Evolutionary conservation across 2,888 invertebrate genomes (phyloP).

Genomic region (Eumerus sabulonum): DNA sequence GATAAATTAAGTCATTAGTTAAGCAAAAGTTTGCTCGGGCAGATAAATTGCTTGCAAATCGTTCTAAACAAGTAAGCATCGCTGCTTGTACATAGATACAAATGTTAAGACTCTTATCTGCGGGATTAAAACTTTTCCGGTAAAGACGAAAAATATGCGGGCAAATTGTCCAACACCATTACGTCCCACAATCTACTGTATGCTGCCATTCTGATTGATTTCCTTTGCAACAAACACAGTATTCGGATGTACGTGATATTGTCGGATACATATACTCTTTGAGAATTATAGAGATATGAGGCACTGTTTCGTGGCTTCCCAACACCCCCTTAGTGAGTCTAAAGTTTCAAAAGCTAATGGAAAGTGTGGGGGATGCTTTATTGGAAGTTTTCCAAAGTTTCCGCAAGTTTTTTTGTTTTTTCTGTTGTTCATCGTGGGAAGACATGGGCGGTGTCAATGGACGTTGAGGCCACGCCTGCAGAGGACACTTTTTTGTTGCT

Average conservation of each 20-base stretch:
- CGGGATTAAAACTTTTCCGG: conserved; percentile 59
- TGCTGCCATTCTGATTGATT: conserved; percentile 52
- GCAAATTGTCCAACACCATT: no score
- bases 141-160: conserved; percentile 14
- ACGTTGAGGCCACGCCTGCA: conserved; percentile 56
- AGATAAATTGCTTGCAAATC: conserved; percentile 66
- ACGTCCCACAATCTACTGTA: no score
- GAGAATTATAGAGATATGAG: neutral
- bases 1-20: conserved; percentile 80
- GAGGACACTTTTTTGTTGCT: conserved; percentile 31
- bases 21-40: conserved; percentile 70
- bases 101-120: conserved; percentile 41
- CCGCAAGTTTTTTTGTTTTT: conserved; percentile 59
- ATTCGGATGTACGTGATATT: no score
- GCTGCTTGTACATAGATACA: neutral
- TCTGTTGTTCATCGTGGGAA: conserved; percentile 41
- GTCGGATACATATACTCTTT: no score
- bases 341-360: conserved; percentile 1
- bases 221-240: conserved; percentile 32
- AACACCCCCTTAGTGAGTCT: neutral
- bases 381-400: conserved; percentile 65
- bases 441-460: conserved; percentile 56
- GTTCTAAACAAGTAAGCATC: neutral
- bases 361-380: conserved; percentile 42
- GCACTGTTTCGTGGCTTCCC: neutral